Evolutionary conservation across 2,797 vertebrate genomes (phyloP), one percentile per base, ranked within the genome.

Genomic region (Halcyon chelicuti): DNA sequence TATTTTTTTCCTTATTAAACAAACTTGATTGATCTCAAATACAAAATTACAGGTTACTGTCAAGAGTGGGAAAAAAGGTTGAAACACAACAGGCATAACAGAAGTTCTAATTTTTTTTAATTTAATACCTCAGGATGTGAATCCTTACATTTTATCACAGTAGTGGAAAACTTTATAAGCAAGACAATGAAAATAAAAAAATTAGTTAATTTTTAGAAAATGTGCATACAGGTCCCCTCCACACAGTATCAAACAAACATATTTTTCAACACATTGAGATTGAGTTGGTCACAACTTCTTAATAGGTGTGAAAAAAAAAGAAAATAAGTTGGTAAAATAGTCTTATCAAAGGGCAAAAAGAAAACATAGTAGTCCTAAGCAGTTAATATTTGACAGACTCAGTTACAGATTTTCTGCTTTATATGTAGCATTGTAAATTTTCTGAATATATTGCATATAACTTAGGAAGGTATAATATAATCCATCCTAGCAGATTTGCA

Each of bases 251-350:
- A 78, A 46, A 57, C n/a, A 78, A 52, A 51, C 17, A 23, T 40
- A 2, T 3, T 74, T 88, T 88, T 91, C 37, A 78, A 37, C 88
- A 91, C 72, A 35, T 89, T 74, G 51, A 62, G 42, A 79, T 95
- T 79, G 52, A 8, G 10, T 74, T 82, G 22, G 37, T 93, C 76
- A 62, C 76, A 86, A 35, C 62, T 93, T 89, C 72, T 57, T 89
- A 93, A 86, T 79, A 89, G 47, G 58, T 67, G 85, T 61, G 88
- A 88, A 88, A 88, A 88, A 86, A 88, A 86, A 90, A 86, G 7
- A 9, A 78, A 91, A n/a, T 70, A 88, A 78, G 18, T 82, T 82
- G 26, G 12, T 71, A 75, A 86, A 93, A 44, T 19, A 66, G 57
- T n/a, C 42, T 74, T 62, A 71, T 29, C 31, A 86, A 71, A 83